Evolutionary conservation across 2,113 vertebrate genomes (phyloP), one percentile per base, ranked within the genome.

Genomic region (Halcyon senegalensis): DNA sequence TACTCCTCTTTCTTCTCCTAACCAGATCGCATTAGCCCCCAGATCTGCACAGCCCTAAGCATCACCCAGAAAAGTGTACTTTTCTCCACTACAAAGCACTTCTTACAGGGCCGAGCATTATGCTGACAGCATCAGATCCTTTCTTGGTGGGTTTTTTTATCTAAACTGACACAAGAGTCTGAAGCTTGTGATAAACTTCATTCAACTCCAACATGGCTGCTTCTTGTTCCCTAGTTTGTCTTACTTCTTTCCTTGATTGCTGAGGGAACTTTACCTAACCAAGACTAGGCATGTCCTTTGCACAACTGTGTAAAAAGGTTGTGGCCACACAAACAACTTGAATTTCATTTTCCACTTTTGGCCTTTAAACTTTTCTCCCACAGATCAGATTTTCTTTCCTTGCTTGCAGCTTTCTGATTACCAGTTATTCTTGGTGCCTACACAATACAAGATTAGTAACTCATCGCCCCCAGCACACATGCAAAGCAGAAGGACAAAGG

Each of bases 361-460:
- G n/a, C 56, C 43, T 94, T 84, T 50, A 19, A 64, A 56, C 51
- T 50, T 30, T 35, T 27, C 63, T 80, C 67, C n/a, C 35, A 43
- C 28, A 51, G 46, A 59, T 35, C 60, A 67, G 30, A n/a, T 4
- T 46, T 3, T 69, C 33, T 75, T 35, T 56, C 53, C 10, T 30
- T 46, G 64, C 55, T 46, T 77, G 60, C 43, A 84, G 72, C 21
- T 27, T 80, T 91, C 70, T 18, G 14, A 50, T 53, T 66, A 33
- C 41, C 48, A 24, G n/a, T 44, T 74, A 55, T 5, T 15, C 64
- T 43, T 30, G 43, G 59, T 74, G 44, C 59, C 74, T 46, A 43
- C 23, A 4, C 5, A 66, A 39, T 5, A 27, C 0, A 0, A 63
- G 53, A 74, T 53, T 25, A 16, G 50, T n/a, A 74, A 48, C 70